Evolutionary conservation across 2,888 invertebrate genomes (phyloP).

Genomic region (Diaphora mendica): DNA sequence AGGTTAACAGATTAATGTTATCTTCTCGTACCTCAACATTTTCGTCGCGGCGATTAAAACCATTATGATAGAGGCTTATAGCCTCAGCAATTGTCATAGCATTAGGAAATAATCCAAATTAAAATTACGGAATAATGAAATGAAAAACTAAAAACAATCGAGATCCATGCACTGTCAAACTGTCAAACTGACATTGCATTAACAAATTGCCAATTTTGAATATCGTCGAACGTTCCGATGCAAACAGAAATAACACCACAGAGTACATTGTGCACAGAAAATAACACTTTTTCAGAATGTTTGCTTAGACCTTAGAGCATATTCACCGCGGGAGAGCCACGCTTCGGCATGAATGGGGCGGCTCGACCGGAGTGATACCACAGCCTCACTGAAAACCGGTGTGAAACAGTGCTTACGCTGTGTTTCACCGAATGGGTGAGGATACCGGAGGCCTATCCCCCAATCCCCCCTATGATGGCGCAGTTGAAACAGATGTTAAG

Average conservation of each 20-base stretch:
- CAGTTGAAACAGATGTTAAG: too few relatives aligned
- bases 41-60: slow-evolving; percentile 92
- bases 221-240: not conserved
- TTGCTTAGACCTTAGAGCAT: too few relatives aligned
- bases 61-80: slow-evolving; percentile 87
- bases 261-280: too few relatives aligned
- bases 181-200: slow-evolving; percentile 45
- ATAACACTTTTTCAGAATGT: not conserved
- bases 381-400: too few relatives aligned
- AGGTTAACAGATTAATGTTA: slow-evolving; percentile 37
- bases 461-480: too few relatives aligned
- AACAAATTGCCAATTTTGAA: slow-evolving; percentile 27
- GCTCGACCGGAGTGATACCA: too few relatives aligned
- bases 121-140: slow-evolving; percentile 64
- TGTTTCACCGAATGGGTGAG: too few relatives aligned
- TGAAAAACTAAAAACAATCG: slow-evolving; percentile 80
- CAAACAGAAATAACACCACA: not conserved
- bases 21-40: slow-evolving; percentile 88
- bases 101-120: slow-evolving; percentile 73
- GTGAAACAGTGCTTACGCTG: too few relatives aligned
- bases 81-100: slow-evolving; percentile 83
- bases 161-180: slow-evolving; percentile 66
- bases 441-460: too few relatives aligned
- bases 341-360: too few relatives aligned
- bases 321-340: too few relatives aligned